Evolutionary conservation across 1,140 invertebrate genomes (phyloP).

Genomic region (Drusus annulatus): DNA sequence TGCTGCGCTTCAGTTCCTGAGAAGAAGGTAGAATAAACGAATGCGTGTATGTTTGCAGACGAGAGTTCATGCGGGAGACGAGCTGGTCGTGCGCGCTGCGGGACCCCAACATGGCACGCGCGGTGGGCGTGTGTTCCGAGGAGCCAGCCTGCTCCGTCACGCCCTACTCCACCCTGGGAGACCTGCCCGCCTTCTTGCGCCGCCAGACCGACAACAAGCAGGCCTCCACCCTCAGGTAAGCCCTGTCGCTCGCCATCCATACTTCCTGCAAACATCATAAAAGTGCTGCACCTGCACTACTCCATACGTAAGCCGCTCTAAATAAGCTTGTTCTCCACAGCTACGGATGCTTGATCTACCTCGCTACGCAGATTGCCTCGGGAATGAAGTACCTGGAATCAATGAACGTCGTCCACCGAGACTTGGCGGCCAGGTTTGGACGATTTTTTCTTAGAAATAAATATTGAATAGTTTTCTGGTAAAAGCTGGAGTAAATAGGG

Average conservation of each 20-base stretch:
- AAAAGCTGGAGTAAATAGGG: no score
- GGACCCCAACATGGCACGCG: conserved; percentile 87
- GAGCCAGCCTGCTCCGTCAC: conserved; percentile 89
- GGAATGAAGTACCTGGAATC: conserved; percentile 90
- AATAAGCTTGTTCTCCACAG: conserved; percentile 67
- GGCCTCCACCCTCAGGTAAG: conserved; percentile 65
- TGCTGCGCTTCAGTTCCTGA: no score
- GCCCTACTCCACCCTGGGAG: conserved; percentile 88
- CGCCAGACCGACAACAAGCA: conserved; percentile 63
- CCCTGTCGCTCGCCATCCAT: not conserved
- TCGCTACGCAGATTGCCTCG: conserved; percentile 88
- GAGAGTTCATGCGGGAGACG: conserved; percentile 90
- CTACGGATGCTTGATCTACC: conserved; percentile 84
- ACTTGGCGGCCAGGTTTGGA: conserved; percentile 82
- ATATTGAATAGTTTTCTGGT: no score
- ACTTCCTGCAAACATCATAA: no score
- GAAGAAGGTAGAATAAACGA: no score
- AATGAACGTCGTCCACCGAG: conserved; percentile 83
- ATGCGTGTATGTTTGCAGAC: conserved; percentile 67
- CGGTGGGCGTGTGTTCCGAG: conserved; percentile 86
- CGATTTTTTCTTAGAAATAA: no score
- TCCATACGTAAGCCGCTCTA: not conserved
- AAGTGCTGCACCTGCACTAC: not conserved
- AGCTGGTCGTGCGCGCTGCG: conserved; percentile 85
- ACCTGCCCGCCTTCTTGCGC: conserved; percentile 84